Percentiles rank a stretch among this genome's conserved stretches.
Evolutionary conservation across 2,797 vertebrate species (phyloP).

Genomic region (Melanotaenia pygmaea): DNA sequence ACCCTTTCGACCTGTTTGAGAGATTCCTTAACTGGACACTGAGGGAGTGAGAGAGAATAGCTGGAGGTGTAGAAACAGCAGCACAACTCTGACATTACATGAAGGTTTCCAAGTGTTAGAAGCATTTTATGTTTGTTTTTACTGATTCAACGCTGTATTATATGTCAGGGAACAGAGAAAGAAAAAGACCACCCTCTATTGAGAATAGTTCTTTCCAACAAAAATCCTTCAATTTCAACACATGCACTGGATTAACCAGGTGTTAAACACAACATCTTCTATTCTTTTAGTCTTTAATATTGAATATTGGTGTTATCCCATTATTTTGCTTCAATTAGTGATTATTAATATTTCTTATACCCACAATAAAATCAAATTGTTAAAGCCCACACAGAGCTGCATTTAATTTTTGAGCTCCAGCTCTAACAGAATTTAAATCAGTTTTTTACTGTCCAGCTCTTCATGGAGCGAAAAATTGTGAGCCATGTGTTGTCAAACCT

Average conservation of each 20-base stretch:
- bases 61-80: conserved; percentile 30
- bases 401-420: conserved; percentile 4
- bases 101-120: conserved; percentile 10
- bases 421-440: conserved; percentile 34
- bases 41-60: conserved; percentile 39
- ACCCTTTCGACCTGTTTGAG: conserved; percentile 33
- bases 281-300: background rate
- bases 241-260: background rate
- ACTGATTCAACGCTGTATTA: conserved; percentile 8
- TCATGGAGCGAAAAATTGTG: conserved; percentile 20
- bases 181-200: background rate
- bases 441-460: conserved; percentile 30
- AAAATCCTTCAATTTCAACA: conserved; percentile 10
- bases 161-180: conserved; percentile 14
- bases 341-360: background rate
- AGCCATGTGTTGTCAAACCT: conserved; percentile 41
- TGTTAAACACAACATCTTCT: background rate
- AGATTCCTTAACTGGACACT: conserved; percentile 38
- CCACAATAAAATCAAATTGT: background rate
- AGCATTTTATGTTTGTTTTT: conserved; percentile 2
- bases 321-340: no score
- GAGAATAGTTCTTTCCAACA: background rate
- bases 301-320: background rate
- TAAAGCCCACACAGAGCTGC: conserved; percentile 9
- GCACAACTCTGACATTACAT: conserved; percentile 19